A percentile compares a stretch with the other conserved stretches of the same genome.
Evolutionary conservation across 2,888 invertebrate species (phyloP).

Genomic region (Agrilus cyanescens): DNA sequence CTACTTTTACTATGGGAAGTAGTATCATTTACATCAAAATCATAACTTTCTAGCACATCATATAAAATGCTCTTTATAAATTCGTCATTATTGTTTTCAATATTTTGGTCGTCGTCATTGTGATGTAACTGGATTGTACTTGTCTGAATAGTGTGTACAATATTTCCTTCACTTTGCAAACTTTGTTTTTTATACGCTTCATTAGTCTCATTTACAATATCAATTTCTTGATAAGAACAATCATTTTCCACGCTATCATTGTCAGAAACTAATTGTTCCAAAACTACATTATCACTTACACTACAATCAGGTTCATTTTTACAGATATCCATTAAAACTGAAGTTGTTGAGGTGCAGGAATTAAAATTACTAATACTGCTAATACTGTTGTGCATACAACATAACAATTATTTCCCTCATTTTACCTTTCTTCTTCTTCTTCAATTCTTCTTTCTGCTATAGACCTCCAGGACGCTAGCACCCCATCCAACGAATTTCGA

Average conservation of each 20-base stretch:
- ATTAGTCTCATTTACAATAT: slow-evolving; percentile 24
- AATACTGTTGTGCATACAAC: too few species aligned
- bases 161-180: slow-evolving; percentile 13
- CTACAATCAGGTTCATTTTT: background rate
- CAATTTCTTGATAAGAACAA: slow-evolving; percentile 33
- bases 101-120: too few species aligned
- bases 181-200: slow-evolving; percentile 10
- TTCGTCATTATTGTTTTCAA: too few species aligned
- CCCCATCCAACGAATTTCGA: too few species aligned
- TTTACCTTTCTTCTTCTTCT: too few species aligned
- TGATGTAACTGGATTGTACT: slow-evolving; percentile 7
- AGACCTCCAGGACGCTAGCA: too few species aligned
- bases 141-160: slow-evolving; percentile 22
- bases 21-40: slow-evolving; percentile 4
- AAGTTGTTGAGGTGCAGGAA: too few species aligned
- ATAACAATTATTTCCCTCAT: too few species aligned
- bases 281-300: slow-evolving; percentile 13
- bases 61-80: background rate
- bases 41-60: too few species aligned
- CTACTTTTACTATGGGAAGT: slow-evolving; percentile 21
- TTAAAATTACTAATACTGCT: too few species aligned
- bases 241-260: slow-evolving; percentile 31
- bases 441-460: too few species aligned
- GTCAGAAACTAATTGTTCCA: slow-evolving; percentile 16
- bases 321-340: too few species aligned